Evolutionary conservation across 2,888 invertebrate genomes (phyloP).

Genomic region (Spisula solida): DNA sequence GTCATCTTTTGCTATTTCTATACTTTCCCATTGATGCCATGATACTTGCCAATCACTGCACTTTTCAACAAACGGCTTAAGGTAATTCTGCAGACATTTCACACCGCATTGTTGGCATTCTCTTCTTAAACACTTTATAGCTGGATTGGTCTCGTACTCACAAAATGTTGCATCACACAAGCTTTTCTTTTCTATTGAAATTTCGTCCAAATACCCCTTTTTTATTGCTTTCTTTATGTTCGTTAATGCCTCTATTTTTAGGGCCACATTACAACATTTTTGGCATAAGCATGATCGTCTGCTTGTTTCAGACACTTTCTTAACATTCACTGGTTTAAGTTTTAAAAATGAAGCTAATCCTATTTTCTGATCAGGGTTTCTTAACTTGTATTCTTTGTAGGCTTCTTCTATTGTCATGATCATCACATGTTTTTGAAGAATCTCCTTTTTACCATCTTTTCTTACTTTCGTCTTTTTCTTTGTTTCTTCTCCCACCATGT

Average conservation of each 20-base stretch:
- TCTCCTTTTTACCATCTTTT: slow-evolving; percentile 35
- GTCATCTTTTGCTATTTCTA: slow-evolving; percentile 51
- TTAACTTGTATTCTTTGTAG: slow-evolving; percentile 48
- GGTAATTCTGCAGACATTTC: slow-evolving; percentile 15
- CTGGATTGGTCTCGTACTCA: neutral
- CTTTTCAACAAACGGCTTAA: slow-evolving; percentile 25
- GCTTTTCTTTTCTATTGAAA: slow-evolving; percentile 27
- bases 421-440: slow-evolving; percentile 61
- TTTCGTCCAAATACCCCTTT: slow-evolving; percentile 34
- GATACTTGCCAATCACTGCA: neutral
- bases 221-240: slow-evolving; percentile 28
- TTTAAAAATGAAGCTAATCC: slow-evolving; percentile 58
- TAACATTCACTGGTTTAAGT: slow-evolving; percentile 57
- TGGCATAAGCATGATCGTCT: slow-evolving; percentile 55
- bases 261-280: slow-evolving; percentile 56
- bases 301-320: slow-evolving; percentile 56
- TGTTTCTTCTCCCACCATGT: slow-evolving; percentile 46
- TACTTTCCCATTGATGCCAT: slow-evolving; percentile 57
- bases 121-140: slow-evolving; percentile 50
- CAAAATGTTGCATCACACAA: slow-evolving; percentile 48
- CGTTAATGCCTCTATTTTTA: slow-evolving; percentile 51
- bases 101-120: slow-evolving; percentile 49
- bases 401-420: slow-evolving; percentile 66
- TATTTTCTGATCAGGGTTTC: slow-evolving; percentile 54
- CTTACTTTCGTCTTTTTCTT: slow-evolving; percentile 54